These are phyloP conservation scores for Phoebastria nigripes DNA, from an alignment of 2,797 vertebrate species.

Conservation along the genomic window DNA sequence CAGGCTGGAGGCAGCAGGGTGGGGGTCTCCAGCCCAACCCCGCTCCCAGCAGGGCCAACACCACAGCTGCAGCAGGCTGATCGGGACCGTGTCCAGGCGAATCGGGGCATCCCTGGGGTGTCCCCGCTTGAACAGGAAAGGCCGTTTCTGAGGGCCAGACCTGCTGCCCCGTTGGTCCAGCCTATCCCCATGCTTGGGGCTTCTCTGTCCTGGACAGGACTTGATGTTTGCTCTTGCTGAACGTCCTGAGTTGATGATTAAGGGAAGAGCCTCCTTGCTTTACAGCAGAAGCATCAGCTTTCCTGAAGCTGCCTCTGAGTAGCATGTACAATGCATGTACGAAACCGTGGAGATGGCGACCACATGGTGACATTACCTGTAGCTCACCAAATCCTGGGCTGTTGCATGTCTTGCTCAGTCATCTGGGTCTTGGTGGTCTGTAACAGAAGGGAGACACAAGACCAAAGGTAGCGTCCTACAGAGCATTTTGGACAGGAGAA, in stretches of 20 bases:
- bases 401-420: background rate
- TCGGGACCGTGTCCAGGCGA: accelerated
- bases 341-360: background rate
- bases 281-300: background rate
- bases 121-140: accelerated
- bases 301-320: background rate
- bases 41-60: accelerated
- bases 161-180: background rate
- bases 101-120: background rate
- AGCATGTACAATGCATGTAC: accelerated
- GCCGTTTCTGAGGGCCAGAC: background rate
- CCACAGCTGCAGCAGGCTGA: background rate
- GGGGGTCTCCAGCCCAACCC: background rate
- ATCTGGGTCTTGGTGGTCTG: background rate
- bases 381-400: background rate
- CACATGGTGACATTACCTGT: accelerated
- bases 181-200: background rate
- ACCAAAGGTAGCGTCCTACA: background rate
- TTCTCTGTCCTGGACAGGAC: background rate
- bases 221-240: background rate
- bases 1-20: background rate
- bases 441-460: background rate
- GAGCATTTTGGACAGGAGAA: background rate
- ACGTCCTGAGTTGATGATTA: background rate
- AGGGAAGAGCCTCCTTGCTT: background rate